Percentiles rank a stretch among this genome's conserved stretches.
Conservation (phyloP, 2,113 vertebrate genomes). For the Hippocampus barbouri region DNA sequence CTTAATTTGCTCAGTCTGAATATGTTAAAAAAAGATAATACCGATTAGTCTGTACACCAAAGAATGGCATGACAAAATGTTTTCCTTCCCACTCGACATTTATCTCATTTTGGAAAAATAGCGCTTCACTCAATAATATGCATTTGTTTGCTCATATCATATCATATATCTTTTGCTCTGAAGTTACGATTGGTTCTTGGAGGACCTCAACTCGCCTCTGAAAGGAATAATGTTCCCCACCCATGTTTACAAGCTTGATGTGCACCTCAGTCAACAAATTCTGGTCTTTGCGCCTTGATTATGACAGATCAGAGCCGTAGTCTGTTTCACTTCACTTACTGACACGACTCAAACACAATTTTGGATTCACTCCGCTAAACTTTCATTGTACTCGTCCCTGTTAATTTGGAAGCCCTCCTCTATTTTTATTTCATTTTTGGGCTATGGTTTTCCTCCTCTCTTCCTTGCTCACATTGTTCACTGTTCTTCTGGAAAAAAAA, state of each 20-base stretch:
- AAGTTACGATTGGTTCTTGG: neutral
- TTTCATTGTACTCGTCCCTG: slow-evolving; percentile 24
- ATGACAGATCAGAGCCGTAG: neutral
- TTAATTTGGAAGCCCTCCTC: slow-evolving; percentile 32
- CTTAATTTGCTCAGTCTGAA: neutral
- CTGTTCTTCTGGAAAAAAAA: slow-evolving; percentile 58
- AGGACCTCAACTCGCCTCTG: neutral
- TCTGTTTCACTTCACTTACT: slow-evolving; percentile 7
- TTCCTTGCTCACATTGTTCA: slow-evolving; percentile 50
- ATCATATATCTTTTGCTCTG: neutral
- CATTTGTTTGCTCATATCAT: neutral
- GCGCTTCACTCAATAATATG: neutral
- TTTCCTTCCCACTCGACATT: neutral
- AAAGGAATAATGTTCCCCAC: neutral
- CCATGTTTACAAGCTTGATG: neutral
- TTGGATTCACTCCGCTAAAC: slow-evolving; percentile 29
- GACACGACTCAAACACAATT: slow-evolving; percentile 19
- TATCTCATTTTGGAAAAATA: neutral
- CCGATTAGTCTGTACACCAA: too few relatives aligned
- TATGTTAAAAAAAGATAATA: too few relatives aligned
- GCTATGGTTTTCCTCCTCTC: slow-evolving; percentile 26
- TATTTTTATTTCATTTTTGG: slow-evolving; percentile 1
- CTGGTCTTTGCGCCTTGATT: neutral
- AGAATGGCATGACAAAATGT: too few relatives aligned
- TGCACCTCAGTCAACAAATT: slow-evolving; percentile 10